Evolutionary conservation across 2,113 vertebrate genomes (phyloP), one percentile per base, ranked within the genome.

Genomic region (Chloroceryle aenea): DNA sequence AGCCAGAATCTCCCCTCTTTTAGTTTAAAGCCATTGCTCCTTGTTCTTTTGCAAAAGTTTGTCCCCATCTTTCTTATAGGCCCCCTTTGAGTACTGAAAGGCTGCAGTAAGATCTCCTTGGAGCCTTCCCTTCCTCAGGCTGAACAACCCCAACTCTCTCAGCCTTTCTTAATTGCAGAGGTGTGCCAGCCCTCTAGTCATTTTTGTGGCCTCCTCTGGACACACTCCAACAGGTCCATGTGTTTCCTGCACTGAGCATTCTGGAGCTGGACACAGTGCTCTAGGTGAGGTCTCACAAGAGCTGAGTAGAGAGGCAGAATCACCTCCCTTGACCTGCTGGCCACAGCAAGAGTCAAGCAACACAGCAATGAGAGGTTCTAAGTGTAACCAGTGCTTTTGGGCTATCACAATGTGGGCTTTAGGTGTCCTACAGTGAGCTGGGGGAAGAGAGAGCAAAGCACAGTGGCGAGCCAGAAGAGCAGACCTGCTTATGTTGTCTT

Each of bases 391-490:
- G 30, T 17, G 50, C 42, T 55, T 81, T 48, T 53, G 42, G 42
- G 32, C 19, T 95, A 32, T 38, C 9, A 1, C 32, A 43, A 0
- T 1, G 11, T 42, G 29, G 25, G 25, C 26, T 52, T 23, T 86
- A 56, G 40, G n/a, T n/a, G 23, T 8, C 12, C 10, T 2, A 3
- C 1, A 2, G 8, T 61, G 25, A 12, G 22, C 15, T 66, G 29
- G 15, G 43, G 34, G 29, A 52, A 67, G 30, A 52, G 17, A 21
- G 0, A 8, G 36, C 22, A 81, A 84, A 40, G 32, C 1, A 2
- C 0, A 1, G 3, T 40, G 48, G 29, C 42, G 27, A 77, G 21
- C 14, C 18, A 21, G 63, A 32, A 20, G 43, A 71, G 69, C 45
- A 38, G 43, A 36, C 9, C 40, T 0, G 0, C 34, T 67, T 40